Base-by-base conservation (phyloP, 2,797 vertebrate genomes). In the Pantherophis vulpinus region DNA sequence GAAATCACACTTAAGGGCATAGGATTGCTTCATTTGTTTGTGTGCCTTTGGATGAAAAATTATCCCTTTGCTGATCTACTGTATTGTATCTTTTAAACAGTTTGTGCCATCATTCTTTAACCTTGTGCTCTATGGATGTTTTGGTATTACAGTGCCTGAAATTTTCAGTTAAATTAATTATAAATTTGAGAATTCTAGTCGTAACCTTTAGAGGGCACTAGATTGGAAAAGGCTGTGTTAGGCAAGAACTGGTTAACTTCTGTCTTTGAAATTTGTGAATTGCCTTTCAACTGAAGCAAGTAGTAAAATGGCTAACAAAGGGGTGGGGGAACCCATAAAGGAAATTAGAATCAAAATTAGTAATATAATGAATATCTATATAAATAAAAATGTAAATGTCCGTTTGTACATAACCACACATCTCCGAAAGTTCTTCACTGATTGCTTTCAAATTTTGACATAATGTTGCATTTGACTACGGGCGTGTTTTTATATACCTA, bases 1-100 rank as follows among this genome's bases (percentile, higher is more conserved):
- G 20, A 94, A 94, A 63, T 92, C 58, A 92, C 93, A 32, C 29
- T 94, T 93, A 66, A 66, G 37, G 91, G 27, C 54, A 90, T 23
- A 51, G 86, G 3, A 54, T 94, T 59, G 54, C 10, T 95, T 96
- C 0, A 0, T 79, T 3, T 88, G 56, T 83, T 54, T 86, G 18
- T 74, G 10, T 88, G 86, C 0, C 18, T 66, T 63, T 27, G 54
- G 59, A 93, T 51, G 5, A 95, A 23, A 70, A 97, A 63, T 90
- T 94, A 2, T 94, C 96, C 89, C 51, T 94, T 90, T 58, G 47
- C 29, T 91, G 56, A 95, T 86, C 70, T 0, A 0, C 89, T 63
- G 95, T 37, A 58, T 55, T 92, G 70, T 4, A 94, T 86, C 94
- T 93, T 96, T 90, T 10, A 86, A 0, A 51, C 2, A 74, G n/a